These are phyloP conservation scores for Papilio polyxenes DNA, from an alignment of 1,140 invertebrate genomes.

Conservation along the genomic window DNA sequence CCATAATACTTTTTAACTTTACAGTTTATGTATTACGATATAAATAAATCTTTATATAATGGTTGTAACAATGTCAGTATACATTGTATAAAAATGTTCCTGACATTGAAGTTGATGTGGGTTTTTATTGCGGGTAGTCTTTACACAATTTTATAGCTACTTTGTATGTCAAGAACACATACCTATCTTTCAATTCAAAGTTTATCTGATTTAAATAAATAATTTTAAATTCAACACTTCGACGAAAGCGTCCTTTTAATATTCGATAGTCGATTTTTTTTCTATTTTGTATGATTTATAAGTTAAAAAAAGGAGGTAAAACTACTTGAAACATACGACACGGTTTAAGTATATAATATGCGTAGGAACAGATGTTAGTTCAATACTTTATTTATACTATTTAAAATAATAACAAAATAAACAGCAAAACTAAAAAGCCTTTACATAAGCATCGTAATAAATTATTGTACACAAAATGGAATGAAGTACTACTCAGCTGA, in stretches of 20 bases:
- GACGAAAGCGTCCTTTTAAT: no score
- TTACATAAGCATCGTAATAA: background rate
- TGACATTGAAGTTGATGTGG: background rate
- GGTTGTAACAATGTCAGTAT: background rate
- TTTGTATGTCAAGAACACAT: background rate
- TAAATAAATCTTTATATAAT: background rate
- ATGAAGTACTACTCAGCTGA: conserved; percentile 5
- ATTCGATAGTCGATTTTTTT: no score
- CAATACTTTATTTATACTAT: background rate
- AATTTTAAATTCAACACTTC: background rate
- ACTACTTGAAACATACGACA: no score
- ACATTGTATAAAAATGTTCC: background rate
- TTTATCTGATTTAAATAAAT: background rate
- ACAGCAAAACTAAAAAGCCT: background rate
- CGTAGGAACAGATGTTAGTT: no score
- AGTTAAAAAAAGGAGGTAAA: no score
- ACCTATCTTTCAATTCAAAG: background rate
- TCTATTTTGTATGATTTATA: no score
- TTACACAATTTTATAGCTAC: conserved; percentile 2
- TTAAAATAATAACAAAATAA: background rate
- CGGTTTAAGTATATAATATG: no score
- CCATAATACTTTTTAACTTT: background rate
- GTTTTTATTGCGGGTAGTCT: background rate
- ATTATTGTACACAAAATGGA: background rate
- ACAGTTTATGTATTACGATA: background rate